Evolutionary conservation across 2,888 invertebrate species (phyloP), one percentile per base, ranked within the genome.

Genomic region (Lacanobia oleracea): DNA sequence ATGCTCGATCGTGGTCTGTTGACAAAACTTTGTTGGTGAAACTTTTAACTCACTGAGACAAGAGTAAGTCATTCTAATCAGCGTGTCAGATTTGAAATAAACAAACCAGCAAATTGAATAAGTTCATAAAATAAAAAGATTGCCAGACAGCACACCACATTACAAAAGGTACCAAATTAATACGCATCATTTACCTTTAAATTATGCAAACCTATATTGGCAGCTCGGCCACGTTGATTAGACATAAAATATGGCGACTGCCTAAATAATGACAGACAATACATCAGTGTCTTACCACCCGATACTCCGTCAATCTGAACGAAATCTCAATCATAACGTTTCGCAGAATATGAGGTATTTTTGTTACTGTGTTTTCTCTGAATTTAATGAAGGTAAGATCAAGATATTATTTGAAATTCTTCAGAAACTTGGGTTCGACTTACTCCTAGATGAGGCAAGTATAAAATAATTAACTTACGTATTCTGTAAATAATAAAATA

Each of bases 251-350:
- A 79, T 79, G 62, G 68, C 23, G 1, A 12, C 21, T 43, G 51
- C 48, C 48, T 40, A 21, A 69, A 72, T 72, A 66, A 51, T 60
- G 79, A 79, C 79, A 77, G 68, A 10, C n/a, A 51, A 79, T 79
- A 81, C 59, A 81, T 79, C 79, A 79, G 81, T 81, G 77, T 72
- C 81, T 53, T 10, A 12, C 1, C 8, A 1, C 37, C 18, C 16
- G 67, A 63, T 72, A 65, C 51, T 60, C 77, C 40, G 81, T 77
- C 72, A 81, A 77, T 60, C 59, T 64, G 12, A 23, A 37, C 45
- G 10, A 68, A 62, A 68, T 67, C 67, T 63, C 43, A 63, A 81
- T 81, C 57, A 59, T 61, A 16, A 40, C 10, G 40, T 43, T 77
- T 72, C 77, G 23, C 9, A 51, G 81, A 79, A 79, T 14, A 60